A percentile compares a stretch with the other conserved stretches of the same genome.
These are phyloP conservation scores for Drosophila melanogaster DNA, from an alignment of 1,140 invertebrate species.

Conservation along the genomic window Release_6_plus_ISO1_MT NT_033779.5:3401001-3401500, in stretches of 20 bases:
- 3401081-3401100: neutral
- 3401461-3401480: slow-evolving; percentile 44
- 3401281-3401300: slow-evolving; percentile 17
- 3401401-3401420: slow-evolving; percentile 23
- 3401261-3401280: slow-evolving; percentile 15
- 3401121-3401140: slow-evolving; percentile 37
- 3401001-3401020: neutral
- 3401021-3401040: neutral
- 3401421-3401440: slow-evolving; percentile 11
- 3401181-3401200: slow-evolving; percentile 20
- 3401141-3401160: slow-evolving; percentile 34
- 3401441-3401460: slow-evolving; percentile 33
- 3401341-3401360: neutral
- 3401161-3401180: slow-evolving; percentile 44
- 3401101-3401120: slow-evolving; percentile 41
- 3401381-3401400: slow-evolving; percentile 14
- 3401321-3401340: slow-evolving; percentile 14
- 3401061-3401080: neutral
- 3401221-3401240: slow-evolving; percentile 4
- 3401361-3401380: slow-evolving; percentile 13
- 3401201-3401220: slow-evolving; percentile 23
- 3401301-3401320: slow-evolving; percentile 14
- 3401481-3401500: slow-evolving; percentile 31
- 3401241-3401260: slow-evolving; percentile 1
- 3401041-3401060: neutral